Percentiles rank a stretch among this genome's conserved stretches.
Conservation (phyloP, 2,888 invertebrate species). For the Stenchaetothrips biformis region DNA sequence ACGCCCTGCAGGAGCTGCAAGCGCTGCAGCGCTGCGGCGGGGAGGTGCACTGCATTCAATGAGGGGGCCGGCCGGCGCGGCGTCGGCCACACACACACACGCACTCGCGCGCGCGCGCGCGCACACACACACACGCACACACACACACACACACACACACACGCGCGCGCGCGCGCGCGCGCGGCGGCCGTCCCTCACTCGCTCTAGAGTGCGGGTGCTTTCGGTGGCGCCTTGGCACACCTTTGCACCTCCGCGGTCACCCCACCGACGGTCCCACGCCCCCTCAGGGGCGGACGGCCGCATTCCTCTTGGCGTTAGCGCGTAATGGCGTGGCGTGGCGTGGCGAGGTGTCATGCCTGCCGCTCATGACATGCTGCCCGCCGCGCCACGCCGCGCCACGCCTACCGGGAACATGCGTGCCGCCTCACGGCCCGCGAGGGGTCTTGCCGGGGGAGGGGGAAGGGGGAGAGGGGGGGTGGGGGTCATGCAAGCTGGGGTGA, state of each 20-base stretch:
- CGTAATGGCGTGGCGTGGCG: slow-evolving; percentile 17
- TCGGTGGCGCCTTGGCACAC: too few relatives aligned
- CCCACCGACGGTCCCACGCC: background rate
- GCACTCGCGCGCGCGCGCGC: background rate
- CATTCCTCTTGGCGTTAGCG: slow-evolving; percentile 17
- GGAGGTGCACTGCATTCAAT: background rate
- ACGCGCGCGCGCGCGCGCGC: too few relatives aligned
- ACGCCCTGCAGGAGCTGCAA: background rate
- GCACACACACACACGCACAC: background rate
- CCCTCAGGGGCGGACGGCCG: background rate
- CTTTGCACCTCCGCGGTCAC: too few relatives aligned
- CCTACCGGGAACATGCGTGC: background rate
- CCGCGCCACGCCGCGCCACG: background rate
- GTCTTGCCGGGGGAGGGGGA: background rate
- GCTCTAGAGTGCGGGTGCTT: too few relatives aligned
- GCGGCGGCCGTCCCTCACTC: background rate
- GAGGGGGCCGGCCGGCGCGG: background rate
- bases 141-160: background rate
- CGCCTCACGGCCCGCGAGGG: background rate
- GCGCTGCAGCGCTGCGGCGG: background rate
- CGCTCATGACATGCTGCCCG: slow-evolving; percentile 10
- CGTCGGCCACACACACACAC: background rate
- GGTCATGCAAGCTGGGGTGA: background rate
- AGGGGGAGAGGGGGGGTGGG: background rate
- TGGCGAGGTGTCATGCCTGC: background rate